A percentile compares a stretch with the other conserved stretches of the same genome.
Evolutionary conservation across 2,797 vertebrate genomes (phyloP).

Genomic region (Pseudomugil tenellus): DNA sequence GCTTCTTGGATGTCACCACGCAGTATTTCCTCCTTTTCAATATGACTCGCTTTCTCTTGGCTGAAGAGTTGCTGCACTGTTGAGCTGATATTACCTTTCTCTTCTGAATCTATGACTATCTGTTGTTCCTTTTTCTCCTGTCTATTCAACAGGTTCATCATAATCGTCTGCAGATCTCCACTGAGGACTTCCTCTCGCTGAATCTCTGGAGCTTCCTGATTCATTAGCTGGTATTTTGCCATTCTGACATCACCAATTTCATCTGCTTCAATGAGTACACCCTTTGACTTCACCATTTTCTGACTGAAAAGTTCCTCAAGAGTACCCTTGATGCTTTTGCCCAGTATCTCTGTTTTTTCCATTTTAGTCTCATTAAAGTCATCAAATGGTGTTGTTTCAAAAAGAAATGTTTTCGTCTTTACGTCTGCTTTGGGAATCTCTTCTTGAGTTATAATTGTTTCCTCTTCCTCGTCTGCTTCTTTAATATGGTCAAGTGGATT

Average conservation of each 20-base stretch:
- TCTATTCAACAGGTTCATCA: slow-evolving; percentile 89
- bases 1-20: slow-evolving; percentile 89
- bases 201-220: slow-evolving; percentile 88
- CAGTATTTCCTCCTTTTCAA: slow-evolving; percentile 89
- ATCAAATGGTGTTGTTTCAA: slow-evolving; percentile 92
- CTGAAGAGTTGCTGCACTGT: slow-evolving; percentile 89
- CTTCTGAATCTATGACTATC: slow-evolving; percentile 86
- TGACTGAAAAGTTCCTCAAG: slow-evolving; percentile 89
- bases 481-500: slow-evolving; percentile 89
- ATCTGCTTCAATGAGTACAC: slow-evolving; percentile 90
- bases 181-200: slow-evolving; percentile 90
- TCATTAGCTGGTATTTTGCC: slow-evolving; percentile 94
- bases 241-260: slow-evolving; percentile 93
- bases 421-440: slow-evolving; percentile 90
- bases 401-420: slow-evolving; percentile 91
- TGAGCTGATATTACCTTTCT: slow-evolving; percentile 88
- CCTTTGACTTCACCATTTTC: slow-evolving; percentile 88
- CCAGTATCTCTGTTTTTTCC: slow-evolving; percentile 88
- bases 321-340: slow-evolving; percentile 92
- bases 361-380: slow-evolving; percentile 86
- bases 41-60: slow-evolving; percentile 76
- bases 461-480: slow-evolving; percentile 78
- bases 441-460: slow-evolving; percentile 68
- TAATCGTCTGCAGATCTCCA: slow-evolving; percentile 89
- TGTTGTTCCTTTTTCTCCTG: slow-evolving; percentile 79